Base-by-base conservation (phyloP, 1,140 invertebrate genomes). In the Pararge aegeria region DNA sequence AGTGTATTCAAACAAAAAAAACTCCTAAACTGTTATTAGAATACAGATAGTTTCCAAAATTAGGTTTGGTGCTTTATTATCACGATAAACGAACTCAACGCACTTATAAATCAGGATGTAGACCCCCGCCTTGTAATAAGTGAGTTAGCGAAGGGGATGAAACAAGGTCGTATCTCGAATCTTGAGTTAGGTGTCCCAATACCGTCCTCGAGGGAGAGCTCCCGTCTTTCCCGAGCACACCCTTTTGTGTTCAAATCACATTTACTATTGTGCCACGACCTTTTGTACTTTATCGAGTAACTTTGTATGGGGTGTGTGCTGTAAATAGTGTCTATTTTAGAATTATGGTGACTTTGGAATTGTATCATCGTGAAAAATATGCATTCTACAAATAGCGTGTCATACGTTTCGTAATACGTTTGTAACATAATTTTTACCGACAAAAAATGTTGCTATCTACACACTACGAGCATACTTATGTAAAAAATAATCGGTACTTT, bases 161-260 rank as follows among this genome's bases (percentile, higher is more conserved):
- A 65, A 69, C 72, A 73, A 79, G 78, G 78, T 77, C 78, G 70
- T 75, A 79, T 78, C 75, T 74, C 59, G 61, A 66, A 78, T 78
- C 69, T 73, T 67, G 61, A 68, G 61, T 44, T 55, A 38, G 59
- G 56, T 60, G 64, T 61, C 44, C 52, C 52, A 53, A 38, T 60
- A 50, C 50, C 63, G 42, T 58, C 66, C 61, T 72, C 64, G 20
- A 34, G 24, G 61, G 54, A 54, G 38, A 59, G 34, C 24, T 57
- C 55, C 30, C 16, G 38, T 60, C 57, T 24, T 40, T 46, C 40
- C 18, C 37, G 55, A 57, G 56, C 58, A 52, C 52, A 18, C 38
- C 38, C 66, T 59, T 73, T 76, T 75, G 75, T 73, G 68, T 63
- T 68, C 54, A 68, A 78, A 78, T 76, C 67, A 76, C 70, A 83